Conservation (phyloP, 1,140 invertebrate species). For the Galleria mellonella region DNA sequence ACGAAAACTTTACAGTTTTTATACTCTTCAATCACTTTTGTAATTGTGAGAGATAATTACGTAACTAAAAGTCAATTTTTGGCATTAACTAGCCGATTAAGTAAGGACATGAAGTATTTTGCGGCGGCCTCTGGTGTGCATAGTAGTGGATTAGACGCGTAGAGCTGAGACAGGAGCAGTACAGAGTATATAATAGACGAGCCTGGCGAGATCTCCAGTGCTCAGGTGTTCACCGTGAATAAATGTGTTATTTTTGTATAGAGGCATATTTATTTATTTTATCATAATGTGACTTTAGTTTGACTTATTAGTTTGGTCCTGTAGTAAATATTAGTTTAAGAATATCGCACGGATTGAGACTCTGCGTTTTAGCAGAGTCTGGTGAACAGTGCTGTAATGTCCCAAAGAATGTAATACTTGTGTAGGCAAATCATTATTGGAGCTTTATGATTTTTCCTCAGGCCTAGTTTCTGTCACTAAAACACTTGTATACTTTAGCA, state of each 20-base stretch:
- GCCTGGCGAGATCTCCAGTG: conserved; percentile 39
- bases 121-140: conserved; percentile 9
- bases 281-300: conserved; percentile 47
- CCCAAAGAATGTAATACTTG: conserved; percentile 69
- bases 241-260: conserved; percentile 70
- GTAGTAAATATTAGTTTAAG: conserved; percentile 62
- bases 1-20: conserved; percentile 38
- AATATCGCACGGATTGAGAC: conserved; percentile 56
- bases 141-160: conserved; percentile 3
- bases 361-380: conserved; percentile 69
- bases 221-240: conserved; percentile 59
- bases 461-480: conserved; percentile 9
- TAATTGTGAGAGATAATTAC: conserved; percentile 61
- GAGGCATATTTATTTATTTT: conserved; percentile 72
- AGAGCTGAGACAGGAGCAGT: not conserved
- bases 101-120: conserved; percentile 14
- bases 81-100: conserved; percentile 24
- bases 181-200: not conserved
- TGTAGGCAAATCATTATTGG: conserved; percentile 39
- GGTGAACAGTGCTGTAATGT: conserved; percentile 61
- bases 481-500: too few species aligned
- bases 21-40: conserved; percentile 65
- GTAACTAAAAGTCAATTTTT: conserved; percentile 48
- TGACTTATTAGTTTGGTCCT: conserved; percentile 51
- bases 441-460: conserved; percentile 19